A percentile compares a stretch with the other conserved stretches of the same genome.
Evolutionary conservation across 2,888 invertebrate species (phyloP).

Genomic region (Drosophila borealis): DNA sequence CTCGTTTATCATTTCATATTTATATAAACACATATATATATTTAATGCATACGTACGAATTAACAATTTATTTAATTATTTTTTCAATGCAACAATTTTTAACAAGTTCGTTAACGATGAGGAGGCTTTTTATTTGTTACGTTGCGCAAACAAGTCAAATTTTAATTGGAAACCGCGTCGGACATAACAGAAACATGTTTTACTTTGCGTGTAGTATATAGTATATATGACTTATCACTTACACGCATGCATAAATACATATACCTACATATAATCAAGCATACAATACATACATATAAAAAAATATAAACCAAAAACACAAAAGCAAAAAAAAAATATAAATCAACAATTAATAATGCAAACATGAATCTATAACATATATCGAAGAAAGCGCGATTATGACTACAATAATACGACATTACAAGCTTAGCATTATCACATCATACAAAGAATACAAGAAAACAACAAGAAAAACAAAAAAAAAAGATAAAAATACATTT

Average conservation of each 20-base stretch:
- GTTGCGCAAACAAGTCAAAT: constrained; percentile 34
- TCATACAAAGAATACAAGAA: constrained; percentile 30
- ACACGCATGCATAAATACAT: constrained; percentile 44
- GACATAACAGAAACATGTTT: constrained; percentile 2
- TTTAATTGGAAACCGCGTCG: neutral
- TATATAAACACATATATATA: constrained; percentile 13
- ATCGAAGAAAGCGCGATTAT: constrained; percentile 45
- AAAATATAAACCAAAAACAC: constrained; percentile 52
- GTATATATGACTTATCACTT: constrained; percentile 18
- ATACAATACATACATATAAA: constrained; percentile 52
- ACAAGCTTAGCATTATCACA: constrained; percentile 49
- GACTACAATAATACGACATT: constrained; percentile 42
- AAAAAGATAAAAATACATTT: constrained; percentile 26
- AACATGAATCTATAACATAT: constrained; percentile 61
- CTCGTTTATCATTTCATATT: constrained; percentile 31
- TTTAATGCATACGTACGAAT: constrained; percentile 22
- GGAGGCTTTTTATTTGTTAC: constrained; percentile 69
- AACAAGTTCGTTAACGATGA: constrained; percentile 33
- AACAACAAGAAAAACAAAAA: constrained; percentile 24
- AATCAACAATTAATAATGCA: constrained; percentile 41
- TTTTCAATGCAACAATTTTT: constrained; percentile 14
- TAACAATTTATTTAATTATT: constrained; percentile 11
- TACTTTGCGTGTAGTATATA: constrained; percentile 18
- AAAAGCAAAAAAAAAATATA: constrained; percentile 28
- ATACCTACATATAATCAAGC: constrained; percentile 62